Evolutionary conservation across 2,888 invertebrate species (phyloP), one percentile per base, ranked within the genome.

Genomic region (Diadegma fenestrale): DNA sequence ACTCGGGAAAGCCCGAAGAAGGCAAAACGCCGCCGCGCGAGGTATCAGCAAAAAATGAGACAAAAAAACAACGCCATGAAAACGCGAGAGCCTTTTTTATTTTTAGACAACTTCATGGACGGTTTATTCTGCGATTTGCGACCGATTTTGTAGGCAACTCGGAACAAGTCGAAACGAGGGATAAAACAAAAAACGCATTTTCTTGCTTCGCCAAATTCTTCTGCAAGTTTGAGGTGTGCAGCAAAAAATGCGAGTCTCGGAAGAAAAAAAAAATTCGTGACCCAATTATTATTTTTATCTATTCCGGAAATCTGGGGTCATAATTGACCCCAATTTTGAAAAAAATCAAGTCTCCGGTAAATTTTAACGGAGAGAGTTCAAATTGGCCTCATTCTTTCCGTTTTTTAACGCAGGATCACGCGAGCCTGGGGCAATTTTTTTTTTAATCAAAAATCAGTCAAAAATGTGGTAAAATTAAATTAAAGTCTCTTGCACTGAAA

Each of bases 1-100:
- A 85, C 69, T 71, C 58, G 58, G 75, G 48, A 79, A 82, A 82
- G 71, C 71, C 58, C 68, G 33, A 64, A 72, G 64, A 64, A 7
- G 51, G 78, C 5, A 68, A 81, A 77, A 66, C 54, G 76, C n/a
- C n/a, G n/a, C n/a, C n/a, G n/a, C 37, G 43, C 19, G 58, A 43
- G 71, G 64, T n/a, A 22, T n/a, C 79, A 33, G 68, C 5, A 41
- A 77, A 58, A 64, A 77, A 63, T 22, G 26, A 64, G 19, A 68
- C 14, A 5, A 14, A 14, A 30, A 77, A 43, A 69, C n/a, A 43
- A 69, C n/a, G n/a, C 22, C 17, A 17, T 45, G 10, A 69, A 30
- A 61, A n/a, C 8, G 45, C 19, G 68, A 30, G 33, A 22, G 33
- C 10, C 69, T 26, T 19, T 54, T 58, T 61, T 41, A 22, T n/a